Evolutionary conservation across 2,113 vertebrate genomes (phyloP), one percentile per base, ranked within the genome.

Genomic region (Protomyctophum bolini): DNA sequence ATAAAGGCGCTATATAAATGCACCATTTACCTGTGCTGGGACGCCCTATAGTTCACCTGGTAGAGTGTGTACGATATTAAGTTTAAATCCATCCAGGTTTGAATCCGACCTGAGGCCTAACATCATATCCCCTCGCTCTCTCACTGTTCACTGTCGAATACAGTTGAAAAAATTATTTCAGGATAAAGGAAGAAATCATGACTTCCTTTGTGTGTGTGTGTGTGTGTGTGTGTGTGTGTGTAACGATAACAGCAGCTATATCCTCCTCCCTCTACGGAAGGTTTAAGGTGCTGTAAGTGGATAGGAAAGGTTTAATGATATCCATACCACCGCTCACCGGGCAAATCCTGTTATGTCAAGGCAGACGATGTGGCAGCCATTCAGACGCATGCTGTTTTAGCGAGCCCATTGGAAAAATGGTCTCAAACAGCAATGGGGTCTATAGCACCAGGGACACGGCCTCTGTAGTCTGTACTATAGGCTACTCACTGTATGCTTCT

Each of bases 271-370:
- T 72, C 79, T 63, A 71, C 77, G 75, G 33, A 41, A 41, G 33
- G 46, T 80, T 84, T 73, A 63, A 86, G 84, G 86, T 89, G 81
- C 73, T 78, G 70, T 81, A 80, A 90, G 79, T 87, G 81, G 86
- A 90, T 89, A 82, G 85, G 15, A 64, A 21, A 49, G 79, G 81
- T 88, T 90, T 83, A 90, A 86, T 82, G 70, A 71, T 68, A 81
- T 83, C 82, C 63, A 62, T 76, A 79, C 73, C 70, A 46, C 73
- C 75, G 73, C 67, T 77, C 81, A 77, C 50, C 75, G 72, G 82
- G 75, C 83, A 80, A 21, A 86, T 89, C 83, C 86, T 74, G 68
- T 86, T 86, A 90, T 87, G 62, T 57, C 69, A 62, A 70, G 60
- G 72, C 51, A 15, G 76, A 33, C 58, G 14, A 7, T 8, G 71